A percentile compares a stretch with the other conserved stretches of the same genome.
Evolutionary conservation across 2,888 invertebrate species (phyloP).

Genomic region (Catotricha subobsoleta): DNA sequence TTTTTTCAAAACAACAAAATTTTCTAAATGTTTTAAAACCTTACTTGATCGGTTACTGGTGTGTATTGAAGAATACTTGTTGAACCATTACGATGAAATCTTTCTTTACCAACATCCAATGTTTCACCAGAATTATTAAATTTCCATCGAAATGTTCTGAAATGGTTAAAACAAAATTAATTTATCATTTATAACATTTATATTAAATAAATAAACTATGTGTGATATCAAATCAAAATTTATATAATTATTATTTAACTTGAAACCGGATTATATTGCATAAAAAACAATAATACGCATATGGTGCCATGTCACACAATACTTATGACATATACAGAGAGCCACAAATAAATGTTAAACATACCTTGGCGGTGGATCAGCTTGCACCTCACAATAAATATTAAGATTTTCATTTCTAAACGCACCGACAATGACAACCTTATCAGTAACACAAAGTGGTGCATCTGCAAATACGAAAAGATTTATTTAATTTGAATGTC

Average conservation of each 20-base stretch:
- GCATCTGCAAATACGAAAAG: constrained; percentile 54
- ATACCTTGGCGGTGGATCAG: constrained; percentile 63
- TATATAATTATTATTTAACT: no score
- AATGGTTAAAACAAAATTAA: neutral
- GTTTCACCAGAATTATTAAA: constrained; percentile 88
- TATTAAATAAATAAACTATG: no score
- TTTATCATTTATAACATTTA: no score
- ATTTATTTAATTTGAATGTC: no score
- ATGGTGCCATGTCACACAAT: no score
- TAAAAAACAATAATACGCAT: no score
- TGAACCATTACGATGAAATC: constrained; percentile 62
- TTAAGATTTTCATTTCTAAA: constrained; percentile 73
- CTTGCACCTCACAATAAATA: constrained; percentile 77
- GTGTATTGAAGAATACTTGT: constrained; percentile 48
- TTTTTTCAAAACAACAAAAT: neutral
- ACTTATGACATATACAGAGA: no score
- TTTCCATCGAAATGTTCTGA: constrained; percentile 76
- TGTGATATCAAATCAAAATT: no score
- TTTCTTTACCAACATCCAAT: constrained; percentile 59
- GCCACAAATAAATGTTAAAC: neutral
- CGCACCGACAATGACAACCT: constrained; percentile 70
- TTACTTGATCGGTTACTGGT: constrained; percentile 38
- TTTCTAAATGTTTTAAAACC: constrained; percentile 6
- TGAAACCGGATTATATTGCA: no score
- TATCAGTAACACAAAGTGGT: constrained; percentile 60